Evolutionary conservation across 2,888 invertebrate genomes (phyloP), one percentile per base, ranked within the genome.

Genomic region (Euplagia quadripunctaria): DNA sequence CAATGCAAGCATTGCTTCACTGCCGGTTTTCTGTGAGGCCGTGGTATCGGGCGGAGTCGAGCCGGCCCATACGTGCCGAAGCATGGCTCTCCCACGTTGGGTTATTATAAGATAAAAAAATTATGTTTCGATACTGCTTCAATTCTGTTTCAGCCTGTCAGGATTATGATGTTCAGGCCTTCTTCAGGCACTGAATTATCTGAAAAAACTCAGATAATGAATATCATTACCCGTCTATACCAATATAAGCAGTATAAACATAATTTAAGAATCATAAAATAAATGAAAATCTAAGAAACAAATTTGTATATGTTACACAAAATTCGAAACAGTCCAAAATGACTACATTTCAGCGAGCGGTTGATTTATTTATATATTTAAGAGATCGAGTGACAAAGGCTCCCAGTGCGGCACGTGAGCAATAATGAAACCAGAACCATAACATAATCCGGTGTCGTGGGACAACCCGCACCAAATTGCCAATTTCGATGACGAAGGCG

Each of bases 401-500:
- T 20, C 42, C 55, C 55, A 43, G 41, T 0, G 58, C 20, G 58
- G 43, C 68, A 58, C 43, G 58, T 12, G 43, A 43, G 43, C 46
- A 46, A 43, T 61, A 20, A 69, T 69, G 46, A 69, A 31, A 20
- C 58, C 16, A 20, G 7, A 46, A 31, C 43, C 42, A 66, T 66
- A 43, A 58, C 42, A 66, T 66, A 43, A 58, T 69, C 61, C 68
- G 68, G 68, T 42, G 42, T 42, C 68, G 52, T n/a, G 67, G 52
- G 67, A 68, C 67, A 52, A 7, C 68, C 17, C 52, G 52, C 55
- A n/a, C 42, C 52, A 68, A 68, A 55, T 68, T 68, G 68, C 42
- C 68, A 68, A 68, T 68, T 68, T 52, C 51, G 66, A 49, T 67
- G 41, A 64, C 41, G 63, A 64, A 64, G 63, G 41, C 63, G 63